These are phyloP conservation scores for Anarsia innoxiella DNA, from an alignment of 2,888 invertebrate species.

Conservation along the genomic window DNA sequence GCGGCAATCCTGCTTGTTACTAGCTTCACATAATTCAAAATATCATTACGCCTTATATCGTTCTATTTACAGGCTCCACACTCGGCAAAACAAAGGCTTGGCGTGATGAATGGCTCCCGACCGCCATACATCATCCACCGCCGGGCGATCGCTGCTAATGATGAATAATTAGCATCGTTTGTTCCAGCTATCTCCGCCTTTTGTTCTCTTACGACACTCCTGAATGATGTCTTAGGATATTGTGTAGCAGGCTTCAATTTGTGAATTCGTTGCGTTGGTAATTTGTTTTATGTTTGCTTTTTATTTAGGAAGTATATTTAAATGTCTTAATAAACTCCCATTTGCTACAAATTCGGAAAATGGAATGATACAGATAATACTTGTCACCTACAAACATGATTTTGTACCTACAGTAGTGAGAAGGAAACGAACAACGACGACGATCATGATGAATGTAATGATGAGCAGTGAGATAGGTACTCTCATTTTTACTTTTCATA, in stretches of 20 bases:
- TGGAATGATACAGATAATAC: no score
- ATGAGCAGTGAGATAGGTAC: no score
- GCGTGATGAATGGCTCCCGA: conserved; percentile 36
- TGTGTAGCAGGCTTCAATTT: conserved; percentile 20
- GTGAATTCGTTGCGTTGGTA: conserved; percentile 5
- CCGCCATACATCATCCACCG: conserved; percentile 18
- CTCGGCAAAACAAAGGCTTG: conserved; percentile 30
- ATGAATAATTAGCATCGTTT: conserved; percentile 55
- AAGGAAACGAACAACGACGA: no score
- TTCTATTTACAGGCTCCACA: conserved; percentile 22
- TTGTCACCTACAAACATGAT: no score
- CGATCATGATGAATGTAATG: no score
- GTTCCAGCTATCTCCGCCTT: conserved; percentile 37
- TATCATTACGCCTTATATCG: conserved; percentile 18
- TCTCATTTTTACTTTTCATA: no score
- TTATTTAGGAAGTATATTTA: no score
- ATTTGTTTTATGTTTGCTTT: not conserved
- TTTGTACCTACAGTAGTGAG: no score
- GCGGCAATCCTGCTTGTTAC: not conserved
- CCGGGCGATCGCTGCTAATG: conserved; percentile 39
- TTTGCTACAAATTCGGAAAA: no score
- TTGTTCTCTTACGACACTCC: conserved; percentile 24
- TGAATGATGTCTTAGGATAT: conserved; percentile 24
- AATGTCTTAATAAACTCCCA: no score
- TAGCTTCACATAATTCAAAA: conserved; percentile 6